A percentile compares a stretch with the other conserved stretches of the same genome.
Evolutionary conservation across 2,888 invertebrate genomes (phyloP).

Genomic region (Noctua janthe): DNA sequence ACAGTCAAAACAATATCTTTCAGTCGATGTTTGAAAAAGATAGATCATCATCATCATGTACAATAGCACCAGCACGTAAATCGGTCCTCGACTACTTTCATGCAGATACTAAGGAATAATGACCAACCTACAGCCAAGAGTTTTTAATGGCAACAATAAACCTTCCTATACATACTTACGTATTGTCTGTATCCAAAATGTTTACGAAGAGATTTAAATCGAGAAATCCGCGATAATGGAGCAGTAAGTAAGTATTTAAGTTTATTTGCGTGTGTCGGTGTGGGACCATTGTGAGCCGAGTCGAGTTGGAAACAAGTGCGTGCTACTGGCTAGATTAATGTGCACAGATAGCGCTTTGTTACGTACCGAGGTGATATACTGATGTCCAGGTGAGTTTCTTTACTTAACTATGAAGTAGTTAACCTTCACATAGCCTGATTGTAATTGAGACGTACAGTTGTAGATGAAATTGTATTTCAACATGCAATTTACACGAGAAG

Average conservation of each 20-base stretch:
- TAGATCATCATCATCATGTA: neutral
- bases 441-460: neutral
- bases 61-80: neutral
- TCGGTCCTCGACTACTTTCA: neutral
- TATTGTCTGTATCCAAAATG: conserved; percentile 1
- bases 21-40: neutral
- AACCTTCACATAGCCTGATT: conserved; percentile 19
- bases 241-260: conserved; percentile 32
- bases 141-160: neutral
- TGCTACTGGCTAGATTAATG: conserved; percentile 49
- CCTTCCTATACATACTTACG: neutral
- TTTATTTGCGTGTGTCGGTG: conserved; percentile 47
- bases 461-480: conserved; percentile 2
- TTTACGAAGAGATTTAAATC: conserved; percentile 28
- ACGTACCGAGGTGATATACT: conserved; percentile 23
- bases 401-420: neutral
- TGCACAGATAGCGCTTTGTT: conserved; percentile 42
- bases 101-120: neutral
- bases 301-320: conserved; percentile 32
- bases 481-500: neutral
- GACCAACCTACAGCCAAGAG: neutral
- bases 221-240: conserved; percentile 44
- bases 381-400: neutral
- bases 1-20: neutral
- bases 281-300: conserved; percentile 1